Percentiles rank a stretch among this genome's conserved stretches.
Evolutionary conservation across 1,140 invertebrate genomes (phyloP).

Genomic region (Drosophila tristis): DNA sequence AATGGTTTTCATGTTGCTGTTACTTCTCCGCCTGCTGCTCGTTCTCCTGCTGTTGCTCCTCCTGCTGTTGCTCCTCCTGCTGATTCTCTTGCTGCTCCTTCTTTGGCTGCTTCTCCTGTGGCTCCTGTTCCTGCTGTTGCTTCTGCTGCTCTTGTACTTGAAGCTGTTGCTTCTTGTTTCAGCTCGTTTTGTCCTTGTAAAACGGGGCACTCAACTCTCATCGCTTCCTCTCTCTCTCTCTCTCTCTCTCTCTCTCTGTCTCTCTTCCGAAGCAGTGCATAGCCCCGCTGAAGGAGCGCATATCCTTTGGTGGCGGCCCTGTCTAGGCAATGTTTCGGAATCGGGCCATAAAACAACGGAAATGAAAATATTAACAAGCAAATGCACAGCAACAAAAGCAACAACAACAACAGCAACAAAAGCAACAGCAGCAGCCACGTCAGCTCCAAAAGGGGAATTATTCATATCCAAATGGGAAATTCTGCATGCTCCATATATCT

Average conservation of each 20-base stretch:
- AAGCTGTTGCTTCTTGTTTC: slow-evolving; percentile 69
- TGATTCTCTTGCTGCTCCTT: not conserved
- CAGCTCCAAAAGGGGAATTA: slow-evolving; percentile 53
- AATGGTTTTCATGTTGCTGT: slow-evolving; percentile 31
- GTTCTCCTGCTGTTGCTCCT: too few relatives aligned
- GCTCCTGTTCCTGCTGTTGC: too few relatives aligned
- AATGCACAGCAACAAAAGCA: slow-evolving; percentile 65
- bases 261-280: not conserved
- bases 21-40: too few relatives aligned
- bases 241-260: not conserved
- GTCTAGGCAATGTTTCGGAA: slow-evolving; percentile 65
- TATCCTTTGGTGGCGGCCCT: slow-evolving; percentile 22
- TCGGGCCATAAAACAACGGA: slow-evolving; percentile 81
- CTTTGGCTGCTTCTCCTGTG: too few relatives aligned
- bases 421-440: slow-evolving; percentile 26
- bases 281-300: not conserved
- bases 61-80: slow-evolving; percentile 13
- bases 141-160: slow-evolving; percentile 50
- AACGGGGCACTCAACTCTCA: slow-evolving; percentile 67
- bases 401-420: slow-evolving; percentile 48
- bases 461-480: slow-evolving; percentile 80
- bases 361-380: slow-evolving; percentile 84
- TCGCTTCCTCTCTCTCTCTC: not conserved
- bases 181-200: slow-evolving; percentile 53
- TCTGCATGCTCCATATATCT: slow-evolving; percentile 70